Base-by-base conservation (phyloP, 2,113 vertebrate species). In the Pseudolaguvia tuberculata region DNA sequence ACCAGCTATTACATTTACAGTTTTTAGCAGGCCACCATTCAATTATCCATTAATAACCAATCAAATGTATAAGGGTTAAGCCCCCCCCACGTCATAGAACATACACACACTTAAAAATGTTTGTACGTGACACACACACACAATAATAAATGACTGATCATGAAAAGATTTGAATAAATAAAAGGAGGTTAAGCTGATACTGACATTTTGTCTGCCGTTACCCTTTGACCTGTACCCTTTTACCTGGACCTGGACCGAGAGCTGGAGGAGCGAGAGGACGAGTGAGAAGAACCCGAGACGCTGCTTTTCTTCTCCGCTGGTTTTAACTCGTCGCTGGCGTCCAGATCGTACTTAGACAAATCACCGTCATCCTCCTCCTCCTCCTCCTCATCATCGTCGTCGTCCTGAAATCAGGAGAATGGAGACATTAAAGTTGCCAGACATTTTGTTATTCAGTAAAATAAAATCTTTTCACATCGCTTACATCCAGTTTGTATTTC, bases 221-320 rank as follows among this genome's bases (percentile, higher is more conserved):
- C 97, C 97, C 96, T 96, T 50, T 93, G 96, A 96, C 94, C 95
- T 98, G 95, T 92, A 95, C 95, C 95, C 95, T 93, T 98, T 99
- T 98, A 98, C 97, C 97, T 99, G 95, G 96, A 99, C 96, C 96
- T 96, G 87, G 96, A 99, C 96, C 95, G 95, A 87, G 96, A 98
- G 85, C 94, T 94, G 85, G 88, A 92, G n/a, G 92, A 94, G 80
- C 93, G 94, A 58, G 96, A 96, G 61, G 89, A 92, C 6, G 94
- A 95, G 58, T 81, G 92, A 53, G 96, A 95, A n/a, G 96, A 98
- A 45, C 88, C 93, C 1, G 97, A 96, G n/a, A 79, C 91, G 84
- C 94, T 96, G 81, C 90, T 90, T 85, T 92, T 89, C 78, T 87
- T 86, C 47, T 86, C 1, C 80, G 89, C 90, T 84, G 90, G 90